Percentiles rank a stretch among this genome's conserved stretches.
phyloP scores from a whole-genome alignment of 2,113 vertebrate genomes.

The Cardinalis cardinalis region DNA sequence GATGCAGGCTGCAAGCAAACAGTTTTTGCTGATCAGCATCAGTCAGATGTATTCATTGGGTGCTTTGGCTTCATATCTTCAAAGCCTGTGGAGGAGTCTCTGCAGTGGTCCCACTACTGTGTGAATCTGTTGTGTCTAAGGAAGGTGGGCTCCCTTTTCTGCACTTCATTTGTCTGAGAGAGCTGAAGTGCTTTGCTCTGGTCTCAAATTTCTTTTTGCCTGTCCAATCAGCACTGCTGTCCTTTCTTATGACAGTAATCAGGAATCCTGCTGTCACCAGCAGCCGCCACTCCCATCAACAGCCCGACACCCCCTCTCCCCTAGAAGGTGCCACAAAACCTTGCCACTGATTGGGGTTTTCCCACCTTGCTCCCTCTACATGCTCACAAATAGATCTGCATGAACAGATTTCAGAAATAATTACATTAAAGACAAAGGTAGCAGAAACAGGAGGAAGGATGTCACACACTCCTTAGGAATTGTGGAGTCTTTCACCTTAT shows the following conservation, averaged over 20 bases:
- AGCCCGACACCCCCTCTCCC: neutral
- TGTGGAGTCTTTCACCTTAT: neutral
- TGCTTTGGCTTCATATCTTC: neutral
- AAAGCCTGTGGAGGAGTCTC: neutral
- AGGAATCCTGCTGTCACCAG: neutral
- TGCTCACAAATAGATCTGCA: neutral
- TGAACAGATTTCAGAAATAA: neutral
- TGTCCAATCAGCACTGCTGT: neutral
- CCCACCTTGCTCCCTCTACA: neutral
- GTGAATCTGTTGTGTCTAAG: neutral
- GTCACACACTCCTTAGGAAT: neutral
- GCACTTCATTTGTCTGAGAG: neutral
- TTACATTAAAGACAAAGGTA: neutral
- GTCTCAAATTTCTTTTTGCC: neutral
- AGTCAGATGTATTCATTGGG: neutral
- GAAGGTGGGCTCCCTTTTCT: neutral
- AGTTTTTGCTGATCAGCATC: neutral
- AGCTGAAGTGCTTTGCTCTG: neutral
- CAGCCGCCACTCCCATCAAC: neutral
- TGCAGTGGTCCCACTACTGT: neutral
- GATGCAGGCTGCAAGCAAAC: neutral
- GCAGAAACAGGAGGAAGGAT: neutral
- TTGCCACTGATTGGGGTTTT: neutral
- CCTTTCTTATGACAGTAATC: neutral
- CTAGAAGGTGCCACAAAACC: neutral